Evolutionary conservation across 30 jellyfish, hydroid and myxozoan genomes (phyloP), one percentile per base, ranked within the genome.

Genomic region (Morbakka virulenta): DNA sequence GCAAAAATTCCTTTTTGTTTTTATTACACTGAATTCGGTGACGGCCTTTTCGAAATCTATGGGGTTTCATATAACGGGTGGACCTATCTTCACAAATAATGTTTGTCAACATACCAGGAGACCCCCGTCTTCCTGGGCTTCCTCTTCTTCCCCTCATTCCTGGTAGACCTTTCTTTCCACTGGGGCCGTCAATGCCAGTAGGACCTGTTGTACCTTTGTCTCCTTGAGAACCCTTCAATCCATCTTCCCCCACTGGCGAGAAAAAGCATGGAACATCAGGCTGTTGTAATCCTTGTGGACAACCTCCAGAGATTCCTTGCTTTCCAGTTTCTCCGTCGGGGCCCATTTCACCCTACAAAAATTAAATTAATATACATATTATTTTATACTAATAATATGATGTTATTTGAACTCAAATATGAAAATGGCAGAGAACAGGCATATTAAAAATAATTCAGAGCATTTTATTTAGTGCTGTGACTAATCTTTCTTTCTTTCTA

Each of bases 71-170:
- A 50, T n/a, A 86, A 47, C 86, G 21, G 6, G 96, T 64, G 26
- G 28, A 35, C 32, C 66, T 51, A 32, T 86, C 63, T 35, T 74
- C 49, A 80, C 96, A 86, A 41, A 76, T 64, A 17, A 86, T 86
- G 22, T 47, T 68, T 0, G 96, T 86, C 63, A 86, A 49, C 68
- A 79, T 24, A 23, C 98, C 98, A 28, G 83, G 65, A 6, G 85
- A 69, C 4, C 98, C 98, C 1, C 94, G 76, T 28, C 94, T 62
- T 17, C 98, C 98, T n/a, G 94, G 82, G 32, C 89, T 80, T n/a
- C 98, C 98, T 52, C 87, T 80, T 32, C 67, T 87, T 0, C 98
- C 98, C 2, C 25, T 34, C 36, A 28, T 32, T 1, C 98, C 98
- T 3, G 50, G 26, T 17, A 67, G 28, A 17, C 98, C 98, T 21